Evolutionary conservation across 2,113 vertebrate species (phyloP), one percentile per base, ranked within the genome.

Genomic region (Salvelinus alpinus): DNA sequence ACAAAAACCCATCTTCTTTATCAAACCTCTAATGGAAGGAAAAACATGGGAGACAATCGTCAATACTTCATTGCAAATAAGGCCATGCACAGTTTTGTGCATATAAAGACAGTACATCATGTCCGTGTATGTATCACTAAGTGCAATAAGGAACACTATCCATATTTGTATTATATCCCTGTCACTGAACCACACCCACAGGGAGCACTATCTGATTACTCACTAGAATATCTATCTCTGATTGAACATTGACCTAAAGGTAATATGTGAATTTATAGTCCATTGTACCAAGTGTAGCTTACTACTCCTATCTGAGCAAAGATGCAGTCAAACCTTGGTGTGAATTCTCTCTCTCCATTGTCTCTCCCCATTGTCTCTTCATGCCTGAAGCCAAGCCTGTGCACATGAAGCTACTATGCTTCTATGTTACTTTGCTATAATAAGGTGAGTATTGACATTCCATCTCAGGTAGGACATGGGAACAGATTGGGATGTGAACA

Each of bases 301-400:
- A 6, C 27, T 38, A 27, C 27, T 66, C 12, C 24, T 67, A 34
- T 67, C 29, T 31, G 29, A 67, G 29, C 16, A 65, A 27, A 27
- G 64, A 27, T 65, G 25, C 64, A 67, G 11, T 20, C 38, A 70
- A 70, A 66, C 34, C 9, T 70, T 70, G 48, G 38, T 70, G 68
- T 70, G 7, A 34, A 54, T 34, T 34, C 18, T 59, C 5, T 16
- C 64, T 12, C 34, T 38, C 34, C 34, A 38, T 38, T 2, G 8
- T 44, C 38, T 44, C 38, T 44, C 38, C 38, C 48, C 5, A 68
- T 69, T 22, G 20, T 29, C n/a, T 29, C 29, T 44, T 29, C 31
- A 34, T 34, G 48, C 65, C 20, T 29, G 59, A 60, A 14, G 4
- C 38, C 38, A 44, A 44, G 38, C 51, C 14, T 18, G 16, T 54